Percentiles rank a stretch among this genome's conserved stretches.
phyloP scores from a whole-genome alignment of 2,113 vertebrate species.

The Atherinomorus stipes region DNA sequence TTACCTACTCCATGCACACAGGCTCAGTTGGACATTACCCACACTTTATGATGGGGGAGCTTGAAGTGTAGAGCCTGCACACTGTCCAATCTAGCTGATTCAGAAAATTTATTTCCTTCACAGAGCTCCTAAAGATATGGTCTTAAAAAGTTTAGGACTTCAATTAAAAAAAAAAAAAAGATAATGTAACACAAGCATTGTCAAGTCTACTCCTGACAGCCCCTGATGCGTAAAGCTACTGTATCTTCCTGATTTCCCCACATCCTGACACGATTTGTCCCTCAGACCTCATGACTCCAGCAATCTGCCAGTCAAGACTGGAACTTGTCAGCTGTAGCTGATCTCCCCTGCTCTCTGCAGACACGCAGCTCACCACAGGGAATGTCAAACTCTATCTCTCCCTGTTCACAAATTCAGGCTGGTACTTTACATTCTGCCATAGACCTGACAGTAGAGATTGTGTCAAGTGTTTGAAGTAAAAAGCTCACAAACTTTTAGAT shows the following conservation, averaged over 20 bases:
- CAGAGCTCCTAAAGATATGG: neutral
- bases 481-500: neutral
- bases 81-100: too few species aligned
- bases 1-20: neutral
- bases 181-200: neutral
- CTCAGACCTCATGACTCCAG: conserved; percentile 70
- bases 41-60: neutral
- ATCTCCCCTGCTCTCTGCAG: conserved; percentile 35
- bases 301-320: conserved; percentile 69
- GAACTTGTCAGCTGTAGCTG: conserved; percentile 61
- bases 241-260: conserved; percentile 40
- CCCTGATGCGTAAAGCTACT: conserved; percentile 29
- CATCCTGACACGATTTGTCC: conserved; percentile 56
- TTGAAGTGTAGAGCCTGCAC: too few species aligned
- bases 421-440: conserved; percentile 15
- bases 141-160: neutral
- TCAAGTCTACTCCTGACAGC: conserved; percentile 20
- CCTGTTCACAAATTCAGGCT: conserved; percentile 28
- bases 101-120: too few species aligned
- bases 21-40: neutral
- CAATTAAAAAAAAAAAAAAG: neutral
- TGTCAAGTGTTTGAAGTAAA: conserved; percentile 1
- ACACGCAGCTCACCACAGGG: conserved; percentile 32
- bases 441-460: conserved; percentile 2
- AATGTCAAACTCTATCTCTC: conserved; percentile 32